phyloP scores from a whole-genome alignment of 2,888 invertebrate genomes.

The Cosmia pyralina region DNA sequence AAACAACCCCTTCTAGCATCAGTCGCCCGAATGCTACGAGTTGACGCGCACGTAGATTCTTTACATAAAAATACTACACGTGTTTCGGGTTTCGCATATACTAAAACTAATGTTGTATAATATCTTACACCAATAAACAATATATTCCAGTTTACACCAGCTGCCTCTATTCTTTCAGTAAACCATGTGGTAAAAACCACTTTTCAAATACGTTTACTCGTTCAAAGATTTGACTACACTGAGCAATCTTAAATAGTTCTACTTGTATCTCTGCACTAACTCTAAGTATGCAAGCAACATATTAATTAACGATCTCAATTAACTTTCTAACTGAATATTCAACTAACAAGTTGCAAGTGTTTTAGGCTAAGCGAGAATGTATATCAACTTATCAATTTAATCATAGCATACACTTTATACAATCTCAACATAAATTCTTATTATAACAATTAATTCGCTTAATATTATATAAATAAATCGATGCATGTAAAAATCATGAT shows the following conservation, averaged over 20 bases:
- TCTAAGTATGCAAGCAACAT: conserved; percentile 49
- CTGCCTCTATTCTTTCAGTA: neutral
- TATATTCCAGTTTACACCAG: neutral
- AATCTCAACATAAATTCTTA: conserved; percentile 68
- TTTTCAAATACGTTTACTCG: neutral
- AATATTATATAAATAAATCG: conserved; percentile 69
- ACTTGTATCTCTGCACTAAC: conserved; percentile 61
- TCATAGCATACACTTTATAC: conserved; percentile 66
- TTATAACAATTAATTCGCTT: conserved; percentile 62
- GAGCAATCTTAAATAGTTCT: neutral
- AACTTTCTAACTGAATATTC: conserved; percentile 43
- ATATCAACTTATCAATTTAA: conserved; percentile 60
- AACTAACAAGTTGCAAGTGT: conserved; percentile 53
- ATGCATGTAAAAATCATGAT: conserved; percentile 65
- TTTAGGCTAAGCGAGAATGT: conserved; percentile 50
- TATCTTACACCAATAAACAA: neutral
- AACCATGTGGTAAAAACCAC: neutral
- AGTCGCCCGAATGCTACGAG: too few relatives aligned
- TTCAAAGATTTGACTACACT: conserved; percentile 11
- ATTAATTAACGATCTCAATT: conserved; percentile 40
- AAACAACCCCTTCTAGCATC: too few relatives aligned
- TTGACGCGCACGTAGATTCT: too few relatives aligned
- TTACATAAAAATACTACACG: too few relatives aligned
- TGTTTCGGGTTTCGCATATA: too few relatives aligned
- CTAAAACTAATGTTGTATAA: too few relatives aligned